Evolutionary conservation across 2,797 vertebrate genomes (phyloP).

Genomic region (Champsocephalus gunnari): DNA sequence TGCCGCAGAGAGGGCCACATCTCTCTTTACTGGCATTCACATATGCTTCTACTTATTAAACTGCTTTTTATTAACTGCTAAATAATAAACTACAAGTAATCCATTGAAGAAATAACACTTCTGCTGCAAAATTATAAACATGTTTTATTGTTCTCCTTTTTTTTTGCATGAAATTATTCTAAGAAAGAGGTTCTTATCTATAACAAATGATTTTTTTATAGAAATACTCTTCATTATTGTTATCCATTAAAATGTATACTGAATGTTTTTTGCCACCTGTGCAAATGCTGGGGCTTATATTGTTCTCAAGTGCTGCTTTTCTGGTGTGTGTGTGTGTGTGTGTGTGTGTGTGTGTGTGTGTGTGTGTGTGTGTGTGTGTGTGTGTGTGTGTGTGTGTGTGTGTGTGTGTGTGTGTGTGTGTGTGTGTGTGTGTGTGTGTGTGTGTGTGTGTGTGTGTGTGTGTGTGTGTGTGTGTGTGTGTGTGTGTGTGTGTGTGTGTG

Average conservation of each 20-base stretch:
- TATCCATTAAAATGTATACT: constrained; percentile 9
- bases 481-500: constrained; percentile 13
- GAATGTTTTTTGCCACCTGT: constrained; percentile 2
- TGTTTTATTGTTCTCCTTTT: not conserved
- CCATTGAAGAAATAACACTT: constrained; percentile 11
- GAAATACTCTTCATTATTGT: not conserved
- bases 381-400: constrained; percentile 2
- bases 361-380: constrained; percentile 8
- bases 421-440: not conserved
- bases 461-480: not conserved
- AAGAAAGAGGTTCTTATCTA: not conserved
- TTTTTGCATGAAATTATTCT: not conserved
- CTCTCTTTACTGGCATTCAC: constrained; percentile 18
- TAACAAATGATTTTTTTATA: not conserved
- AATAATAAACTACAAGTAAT: constrained; percentile 3
- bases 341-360: too few relatives aligned
- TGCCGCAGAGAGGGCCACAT: constrained; percentile 4
- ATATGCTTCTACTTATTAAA: constrained; percentile 4
- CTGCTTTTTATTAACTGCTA: constrained; percentile 22
- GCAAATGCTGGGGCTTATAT: not conserved
- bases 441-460: not conserved
- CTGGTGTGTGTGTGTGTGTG: not conserved
- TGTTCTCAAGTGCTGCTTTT: not conserved
- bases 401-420: constrained; percentile 12
- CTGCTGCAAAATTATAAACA: not conserved